These are phyloP conservation scores for Calcarius lapponicus DNA, from an alignment of 2,797 vertebrate species.

Conservation along the genomic window DNA sequence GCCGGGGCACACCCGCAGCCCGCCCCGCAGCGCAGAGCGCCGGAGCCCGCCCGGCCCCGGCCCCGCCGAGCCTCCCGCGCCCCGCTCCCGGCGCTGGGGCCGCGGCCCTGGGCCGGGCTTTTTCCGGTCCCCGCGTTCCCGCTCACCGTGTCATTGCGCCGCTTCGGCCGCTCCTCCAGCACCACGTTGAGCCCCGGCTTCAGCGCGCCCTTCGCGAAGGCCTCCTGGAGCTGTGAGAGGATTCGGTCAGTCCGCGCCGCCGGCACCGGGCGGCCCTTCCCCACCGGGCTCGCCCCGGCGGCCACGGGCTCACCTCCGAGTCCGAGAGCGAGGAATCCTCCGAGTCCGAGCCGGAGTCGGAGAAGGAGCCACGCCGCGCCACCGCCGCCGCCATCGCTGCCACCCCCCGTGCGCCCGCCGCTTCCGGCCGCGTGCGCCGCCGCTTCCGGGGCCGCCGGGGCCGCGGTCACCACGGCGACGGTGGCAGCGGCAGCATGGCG, in stretches of 20 bases:
- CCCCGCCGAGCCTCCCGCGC: neutral
- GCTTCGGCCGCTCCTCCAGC: slow-evolving; percentile 78
- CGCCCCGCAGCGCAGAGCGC: accelerated
- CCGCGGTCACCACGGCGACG: neutral
- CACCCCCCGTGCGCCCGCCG: accelerated
- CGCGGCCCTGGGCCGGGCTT: neutral
- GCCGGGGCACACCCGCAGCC: accelerated
- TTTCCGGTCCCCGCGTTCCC: neutral
- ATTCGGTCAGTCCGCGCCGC: neutral
- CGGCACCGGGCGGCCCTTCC: neutral
- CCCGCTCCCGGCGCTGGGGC: neutral
- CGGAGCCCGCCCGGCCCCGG: neutral
- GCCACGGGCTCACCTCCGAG: slow-evolving; percentile 66
- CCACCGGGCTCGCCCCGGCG: neutral
- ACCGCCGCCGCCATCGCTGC: neutral
- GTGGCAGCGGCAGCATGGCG: slow-evolving; percentile 66
- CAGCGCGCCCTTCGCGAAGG: slow-evolving; percentile 85
- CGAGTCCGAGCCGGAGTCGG: neutral
- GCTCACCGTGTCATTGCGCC: slow-evolving; percentile 87
- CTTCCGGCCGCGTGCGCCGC: neutral
- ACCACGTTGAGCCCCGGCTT: slow-evolving; percentile 91
- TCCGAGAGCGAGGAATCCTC: slow-evolving; percentile 73
- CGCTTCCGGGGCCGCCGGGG: neutral
- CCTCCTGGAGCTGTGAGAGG: slow-evolving; percentile 86
- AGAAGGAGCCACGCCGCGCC: accelerated